Evolutionary conservation across 2,113 vertebrate species (phyloP).

Genomic region (Lepisosteus oculatus): DNA sequence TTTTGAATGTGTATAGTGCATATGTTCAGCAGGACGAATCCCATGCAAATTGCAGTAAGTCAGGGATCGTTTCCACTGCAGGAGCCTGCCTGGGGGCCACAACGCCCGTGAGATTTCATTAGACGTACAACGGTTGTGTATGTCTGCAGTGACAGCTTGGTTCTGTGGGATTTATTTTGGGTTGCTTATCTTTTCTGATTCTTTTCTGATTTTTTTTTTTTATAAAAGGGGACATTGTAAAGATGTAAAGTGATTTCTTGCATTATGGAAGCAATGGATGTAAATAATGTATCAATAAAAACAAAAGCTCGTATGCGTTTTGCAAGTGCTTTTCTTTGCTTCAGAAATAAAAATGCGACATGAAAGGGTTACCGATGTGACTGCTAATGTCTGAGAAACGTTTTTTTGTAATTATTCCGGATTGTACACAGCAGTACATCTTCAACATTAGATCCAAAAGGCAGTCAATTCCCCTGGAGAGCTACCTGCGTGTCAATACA

Average conservation of each 20-base stretch:
- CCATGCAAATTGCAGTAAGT: slow-evolving; percentile 60
- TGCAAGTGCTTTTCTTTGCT: slow-evolving; percentile 14
- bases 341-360: too few species aligned
- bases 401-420: too few species aligned
- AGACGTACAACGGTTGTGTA: slow-evolving; percentile 40
- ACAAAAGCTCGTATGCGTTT: slow-evolving; percentile 63
- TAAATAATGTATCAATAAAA: slow-evolving; percentile 87
- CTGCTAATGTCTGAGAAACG: too few species aligned
- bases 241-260: slow-evolving; percentile 82
- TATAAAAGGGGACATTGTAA: slow-evolving; percentile 75
- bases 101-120: slow-evolving; percentile 64
- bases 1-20: slow-evolving; percentile 41
- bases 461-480: too few species aligned
- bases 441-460: too few species aligned
- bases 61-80: slow-evolving; percentile 60
- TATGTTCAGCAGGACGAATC: slow-evolving; percentile 55
- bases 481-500: too few species aligned
- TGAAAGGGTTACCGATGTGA: too few species aligned
- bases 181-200: slow-evolving; percentile 40
- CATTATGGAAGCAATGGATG: slow-evolving; percentile 85
- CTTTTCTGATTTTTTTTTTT: slow-evolving; percentile 9
- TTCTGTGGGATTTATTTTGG: slow-evolving; percentile 38
- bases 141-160: slow-evolving; percentile 59
- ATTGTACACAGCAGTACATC: too few species aligned
- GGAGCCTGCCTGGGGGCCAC: slow-evolving; percentile 56